Conservation (phyloP, 2,888 invertebrate species). For the Pomacea canaliculata region DNA sequence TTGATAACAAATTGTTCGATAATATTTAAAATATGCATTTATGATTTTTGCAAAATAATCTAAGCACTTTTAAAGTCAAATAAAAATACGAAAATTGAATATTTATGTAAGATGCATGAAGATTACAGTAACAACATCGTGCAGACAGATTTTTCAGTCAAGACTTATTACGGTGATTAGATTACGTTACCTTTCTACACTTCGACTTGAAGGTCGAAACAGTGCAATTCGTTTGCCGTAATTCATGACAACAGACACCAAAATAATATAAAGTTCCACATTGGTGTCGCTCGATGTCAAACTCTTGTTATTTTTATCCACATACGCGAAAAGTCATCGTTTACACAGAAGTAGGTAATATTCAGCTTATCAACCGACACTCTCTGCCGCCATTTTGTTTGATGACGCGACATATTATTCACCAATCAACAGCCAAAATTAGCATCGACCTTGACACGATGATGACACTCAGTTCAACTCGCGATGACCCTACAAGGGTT, state of each 20-base stretch:
- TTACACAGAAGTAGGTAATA: not conserved
- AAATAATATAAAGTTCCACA: conserved; percentile 12
- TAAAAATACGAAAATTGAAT: too few species aligned
- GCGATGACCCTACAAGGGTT: not conserved
- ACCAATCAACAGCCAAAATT: conserved; percentile 9
- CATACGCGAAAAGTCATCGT: not conserved
- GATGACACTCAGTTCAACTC: not conserved
- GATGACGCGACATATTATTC: conserved; percentile 13
- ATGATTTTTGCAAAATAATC: too few species aligned
- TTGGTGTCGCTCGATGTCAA: conserved; percentile 4
- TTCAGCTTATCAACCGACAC: conserved; percentile 14
- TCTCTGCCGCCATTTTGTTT: conserved; percentile 21
- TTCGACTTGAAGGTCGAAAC: conserved; percentile 38
- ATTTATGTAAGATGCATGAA: too few species aligned
- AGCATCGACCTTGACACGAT: conserved; percentile 24
- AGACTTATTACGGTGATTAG: too few species aligned
- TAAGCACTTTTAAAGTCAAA: too few species aligned
- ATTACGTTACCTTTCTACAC: conserved; percentile 33
- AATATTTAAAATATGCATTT: too few species aligned
- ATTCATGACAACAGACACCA: conserved; percentile 36
- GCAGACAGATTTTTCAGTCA: not conserved
- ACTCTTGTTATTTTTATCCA: not conserved
- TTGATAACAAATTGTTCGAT: too few species aligned
- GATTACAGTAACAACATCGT: not conserved
- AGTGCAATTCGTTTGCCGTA: conserved; percentile 48